phyloP scores from a whole-genome alignment of 2,113 vertebrate genomes.

The Phaetusa simplex region DNA sequence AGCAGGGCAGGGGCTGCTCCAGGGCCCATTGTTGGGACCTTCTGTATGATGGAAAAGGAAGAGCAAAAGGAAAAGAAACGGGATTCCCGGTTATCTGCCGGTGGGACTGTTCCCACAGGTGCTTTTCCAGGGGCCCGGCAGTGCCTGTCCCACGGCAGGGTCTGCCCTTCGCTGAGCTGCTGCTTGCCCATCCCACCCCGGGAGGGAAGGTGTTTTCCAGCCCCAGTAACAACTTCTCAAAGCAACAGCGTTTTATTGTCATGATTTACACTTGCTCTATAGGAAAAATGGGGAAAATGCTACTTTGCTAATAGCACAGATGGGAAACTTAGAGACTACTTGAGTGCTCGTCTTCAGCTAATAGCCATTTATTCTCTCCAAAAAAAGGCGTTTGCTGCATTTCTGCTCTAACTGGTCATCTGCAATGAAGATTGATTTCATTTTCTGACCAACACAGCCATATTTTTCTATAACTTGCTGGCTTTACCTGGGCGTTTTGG shows the following conservation, averaged over 20 bases:
- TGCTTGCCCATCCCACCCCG: fast-evolving
- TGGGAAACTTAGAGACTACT: background rate
- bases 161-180: background rate
- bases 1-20: background rate
- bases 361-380: background rate
- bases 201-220: background rate
- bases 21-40: background rate
- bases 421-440: background rate
- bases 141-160: background rate
- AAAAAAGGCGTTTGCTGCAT: background rate
- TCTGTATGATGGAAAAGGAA: background rate
- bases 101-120: background rate
- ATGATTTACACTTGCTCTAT: background rate
- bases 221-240: background rate
- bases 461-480: background rate
- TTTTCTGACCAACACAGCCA: background rate
- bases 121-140: background rate
- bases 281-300: background rate
- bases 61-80: fast-evolving
- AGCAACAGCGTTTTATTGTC: background rate
- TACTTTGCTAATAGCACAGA: background rate
- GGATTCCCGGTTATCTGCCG: background rate
- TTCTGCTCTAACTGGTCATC: background rate
- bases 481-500: background rate
- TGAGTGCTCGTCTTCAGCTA: background rate